These are phyloP conservation scores for Lasioglossum pauxillum DNA, from an alignment of 2,888 invertebrate species.

Conservation along the genomic window DNA sequence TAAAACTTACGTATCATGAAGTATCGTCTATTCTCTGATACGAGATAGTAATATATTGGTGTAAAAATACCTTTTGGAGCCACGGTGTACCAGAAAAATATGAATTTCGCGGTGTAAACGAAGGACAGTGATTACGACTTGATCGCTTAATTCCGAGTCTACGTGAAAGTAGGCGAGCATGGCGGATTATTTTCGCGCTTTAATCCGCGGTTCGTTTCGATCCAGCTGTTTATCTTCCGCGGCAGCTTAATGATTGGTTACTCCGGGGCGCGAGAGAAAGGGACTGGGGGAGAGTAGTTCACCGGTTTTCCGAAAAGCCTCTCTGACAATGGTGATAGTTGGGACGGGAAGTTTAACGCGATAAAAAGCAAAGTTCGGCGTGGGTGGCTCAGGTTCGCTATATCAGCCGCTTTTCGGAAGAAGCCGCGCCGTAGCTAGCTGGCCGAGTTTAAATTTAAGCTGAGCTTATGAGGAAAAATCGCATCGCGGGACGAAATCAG, in stretches of 20 bases:
- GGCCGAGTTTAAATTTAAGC: constrained; percentile 59
- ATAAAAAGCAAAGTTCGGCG: constrained; percentile 55
- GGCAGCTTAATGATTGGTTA: constrained; percentile 27
- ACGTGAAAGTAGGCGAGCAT: neutral
- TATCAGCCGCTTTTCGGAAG: constrained; percentile 41
- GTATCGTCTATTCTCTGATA: neutral
- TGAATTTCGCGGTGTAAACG: neutral
- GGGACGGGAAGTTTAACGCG: constrained; percentile 50
- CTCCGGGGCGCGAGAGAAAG: neutral
- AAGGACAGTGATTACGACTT: neutral
- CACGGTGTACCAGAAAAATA: neutral
- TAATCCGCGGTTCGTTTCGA: constrained; percentile 2
- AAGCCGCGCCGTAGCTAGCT: constrained; percentile 28
- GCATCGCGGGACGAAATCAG: constrained; percentile 36
- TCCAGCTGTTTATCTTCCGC: constrained; percentile 25
- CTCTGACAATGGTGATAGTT: constrained; percentile 21
- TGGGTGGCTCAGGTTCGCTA: constrained; percentile 22
- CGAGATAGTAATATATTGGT: neutral
- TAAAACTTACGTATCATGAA: neutral
- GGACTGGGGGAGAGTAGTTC: neutral
- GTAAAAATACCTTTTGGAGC: neutral
- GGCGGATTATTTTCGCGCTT: neutral
- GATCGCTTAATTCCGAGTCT: neutral
- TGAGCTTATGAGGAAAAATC: constrained; percentile 50
- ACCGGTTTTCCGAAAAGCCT: constrained; percentile 17